Conservation (phyloP, 2,888 invertebrate species). For the Patella ulyssiponensis region DNA sequence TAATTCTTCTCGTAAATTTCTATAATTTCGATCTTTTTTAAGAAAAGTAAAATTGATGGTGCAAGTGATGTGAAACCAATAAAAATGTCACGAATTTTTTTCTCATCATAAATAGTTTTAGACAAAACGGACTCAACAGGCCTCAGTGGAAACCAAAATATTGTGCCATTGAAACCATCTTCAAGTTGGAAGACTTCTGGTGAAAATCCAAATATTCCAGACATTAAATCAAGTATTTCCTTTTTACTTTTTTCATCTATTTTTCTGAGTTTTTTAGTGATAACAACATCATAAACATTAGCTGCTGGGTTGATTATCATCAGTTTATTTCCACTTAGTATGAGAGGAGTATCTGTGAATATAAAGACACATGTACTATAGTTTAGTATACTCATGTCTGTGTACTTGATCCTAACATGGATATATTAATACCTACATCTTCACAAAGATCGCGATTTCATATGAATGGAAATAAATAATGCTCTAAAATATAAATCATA, state of each 20-base stretch:
- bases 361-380: background rate
- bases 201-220: slow-evolving; percentile 48
- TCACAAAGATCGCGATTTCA: too few species aligned
- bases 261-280: background rate
- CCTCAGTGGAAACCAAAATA: slow-evolving; percentile 67
- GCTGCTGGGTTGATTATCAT: slow-evolving; percentile 60
- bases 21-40: slow-evolving; percentile 57
- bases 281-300: background rate
- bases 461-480: too few species aligned
- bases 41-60: slow-evolving; percentile 58
- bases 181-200: slow-evolving; percentile 30
- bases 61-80: slow-evolving; percentile 54
- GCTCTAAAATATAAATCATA: too few species aligned
- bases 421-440: too few species aligned
- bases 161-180: slow-evolving; percentile 51
- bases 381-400: too few species aligned
- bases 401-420: too few species aligned
- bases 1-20: slow-evolving; percentile 32
- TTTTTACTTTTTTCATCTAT: slow-evolving; percentile 12
- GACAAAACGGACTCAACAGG: slow-evolving; percentile 50
- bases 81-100: slow-evolving; percentile 52
- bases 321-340: slow-evolving; percentile 58
- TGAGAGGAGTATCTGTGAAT: slow-evolving; percentile 58
- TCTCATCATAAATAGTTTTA: slow-evolving; percentile 45
- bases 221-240: slow-evolving; percentile 42